Evolutionary conservation across 64 coral and sea anemone genomes (phyloP), one percentile per base, ranked within the genome.

Genomic region (Dendronephthya gigantea): DNA sequence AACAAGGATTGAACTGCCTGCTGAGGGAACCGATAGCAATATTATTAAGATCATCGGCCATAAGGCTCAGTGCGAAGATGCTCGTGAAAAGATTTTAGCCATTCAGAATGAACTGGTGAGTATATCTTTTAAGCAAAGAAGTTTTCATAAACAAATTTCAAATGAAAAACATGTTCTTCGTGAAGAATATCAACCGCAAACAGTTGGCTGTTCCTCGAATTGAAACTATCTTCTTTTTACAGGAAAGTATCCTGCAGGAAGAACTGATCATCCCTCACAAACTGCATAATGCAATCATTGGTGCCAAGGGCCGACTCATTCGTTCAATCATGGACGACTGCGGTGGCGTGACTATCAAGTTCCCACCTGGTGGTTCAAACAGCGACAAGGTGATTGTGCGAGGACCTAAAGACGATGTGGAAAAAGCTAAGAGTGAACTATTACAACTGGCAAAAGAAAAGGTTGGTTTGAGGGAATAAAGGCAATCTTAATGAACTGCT

Each of bases 261-360:
- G 91, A 93, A 84, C 82, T 98, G 35, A 83, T 83, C 10, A 87
- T 98, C 34, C 90, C 95, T n/a, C 90, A 89, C 33, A 98, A 98
- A 39, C 86, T 91, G 43, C 95, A 98, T 89, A 98, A 93, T 76
- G 90, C 95, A 1, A 91, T 98, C n/a, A 98, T 98, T 48, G 95
- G 95, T 62, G 95, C 95, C 22, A 98, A 98, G 30, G 95, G 95
- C 7, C 83, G 95, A 17, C 90, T 98, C 29, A 93, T 98, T 79
- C 92, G 95, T n/a, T 98, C 95, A 11, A 90, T 98, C 87, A 98
- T 98, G 91, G 95, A 98, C 30, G 95, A 98, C 0, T 98, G 95
- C 84, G 95, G 95, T 49, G 95, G 95, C 1, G 92, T 98, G 0
- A 93, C 84, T 12, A 93, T 98, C 52, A 98, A 98, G 68, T 98